Evolutionary conservation across 2,113 vertebrate genomes (phyloP).

Genomic region (Rhabdomys dilectus): DNA sequence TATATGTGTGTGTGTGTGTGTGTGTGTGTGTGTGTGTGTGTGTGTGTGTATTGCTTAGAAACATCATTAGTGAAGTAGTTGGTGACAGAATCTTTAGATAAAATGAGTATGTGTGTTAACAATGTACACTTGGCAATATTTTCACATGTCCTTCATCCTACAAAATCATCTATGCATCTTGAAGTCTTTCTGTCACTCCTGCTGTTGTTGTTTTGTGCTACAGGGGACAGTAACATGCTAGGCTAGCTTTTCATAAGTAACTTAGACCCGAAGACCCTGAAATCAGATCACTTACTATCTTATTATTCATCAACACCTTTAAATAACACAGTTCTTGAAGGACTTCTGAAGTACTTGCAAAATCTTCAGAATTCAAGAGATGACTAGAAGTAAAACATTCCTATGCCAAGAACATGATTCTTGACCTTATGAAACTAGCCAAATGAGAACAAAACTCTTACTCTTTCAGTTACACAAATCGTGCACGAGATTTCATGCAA

Average conservation of each 20-base stretch:
- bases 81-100: background rate
- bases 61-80: background rate
- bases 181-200: background rate
- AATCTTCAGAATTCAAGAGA: conserved; percentile 40
- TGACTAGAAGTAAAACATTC: conserved; percentile 19
- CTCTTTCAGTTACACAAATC: background rate
- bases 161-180: background rate
- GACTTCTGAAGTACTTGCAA: background rate
- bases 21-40: no score
- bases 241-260: background rate
- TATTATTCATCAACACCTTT: conserved; percentile 45
- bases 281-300: conserved; percentile 43
- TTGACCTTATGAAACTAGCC: background rate
- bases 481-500: background rate
- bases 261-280: background rate
- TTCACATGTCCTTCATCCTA: conserved; percentile 26
- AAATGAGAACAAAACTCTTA: conserved; percentile 1
- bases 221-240: background rate
- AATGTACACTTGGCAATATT: background rate
- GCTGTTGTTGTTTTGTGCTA: background rate
- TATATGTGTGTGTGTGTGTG: no score
- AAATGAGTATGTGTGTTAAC: background rate
- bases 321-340: background rate
- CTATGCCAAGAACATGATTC: background rate
- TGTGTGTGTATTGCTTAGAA: background rate